Conservation (phyloP, 2,797 vertebrate species). For the Sebastes itinus region DNA sequence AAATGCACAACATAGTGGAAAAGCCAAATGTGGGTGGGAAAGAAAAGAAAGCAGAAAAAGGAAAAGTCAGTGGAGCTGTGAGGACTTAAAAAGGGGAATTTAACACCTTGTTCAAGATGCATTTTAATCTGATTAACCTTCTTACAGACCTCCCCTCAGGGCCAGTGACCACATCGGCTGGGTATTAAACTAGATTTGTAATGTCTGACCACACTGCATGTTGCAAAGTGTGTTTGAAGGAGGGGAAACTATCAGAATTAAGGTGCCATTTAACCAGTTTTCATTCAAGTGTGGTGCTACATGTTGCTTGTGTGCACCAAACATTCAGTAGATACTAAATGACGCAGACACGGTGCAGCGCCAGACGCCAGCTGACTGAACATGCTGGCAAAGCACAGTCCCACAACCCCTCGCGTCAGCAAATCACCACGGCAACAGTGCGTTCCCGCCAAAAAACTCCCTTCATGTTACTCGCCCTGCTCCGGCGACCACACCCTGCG, state of each 20-base stretch:
- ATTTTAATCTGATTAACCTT: constrained; percentile 47
- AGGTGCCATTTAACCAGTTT: not conserved
- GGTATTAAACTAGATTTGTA: constrained; percentile 35
- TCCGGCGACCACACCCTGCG: not conserved
- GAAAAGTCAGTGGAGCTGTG: not conserved
- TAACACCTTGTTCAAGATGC: constrained; percentile 28
- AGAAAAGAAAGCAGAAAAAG: not conserved
- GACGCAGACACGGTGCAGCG: not conserved
- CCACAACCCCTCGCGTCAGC: constrained; percentile 48
- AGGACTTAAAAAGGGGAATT: constrained; percentile 30
- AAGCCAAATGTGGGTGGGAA: not conserved
- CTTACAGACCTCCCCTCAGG: constrained; percentile 10
- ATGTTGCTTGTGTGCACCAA: not conserved
- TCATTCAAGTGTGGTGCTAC: not conserved
- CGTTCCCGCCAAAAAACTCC: constrained; percentile 23
- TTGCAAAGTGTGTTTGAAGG: not conserved
- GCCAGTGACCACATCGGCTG: constrained; percentile 22
- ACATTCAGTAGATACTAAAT: constrained; percentile 1
- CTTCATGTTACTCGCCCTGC: not conserved
- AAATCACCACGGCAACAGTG: constrained; percentile 37
- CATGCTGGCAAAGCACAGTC: constrained; percentile 48
- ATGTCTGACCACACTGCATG: constrained; percentile 10
- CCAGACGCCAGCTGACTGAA: constrained; percentile 60
- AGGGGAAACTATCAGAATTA: not conserved
- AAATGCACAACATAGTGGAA: not conserved